Evolutionary conservation across 2,797 vertebrate genomes (phyloP), one percentile per base, ranked within the genome.

Genomic region (Coendou prehensilis): DNA sequence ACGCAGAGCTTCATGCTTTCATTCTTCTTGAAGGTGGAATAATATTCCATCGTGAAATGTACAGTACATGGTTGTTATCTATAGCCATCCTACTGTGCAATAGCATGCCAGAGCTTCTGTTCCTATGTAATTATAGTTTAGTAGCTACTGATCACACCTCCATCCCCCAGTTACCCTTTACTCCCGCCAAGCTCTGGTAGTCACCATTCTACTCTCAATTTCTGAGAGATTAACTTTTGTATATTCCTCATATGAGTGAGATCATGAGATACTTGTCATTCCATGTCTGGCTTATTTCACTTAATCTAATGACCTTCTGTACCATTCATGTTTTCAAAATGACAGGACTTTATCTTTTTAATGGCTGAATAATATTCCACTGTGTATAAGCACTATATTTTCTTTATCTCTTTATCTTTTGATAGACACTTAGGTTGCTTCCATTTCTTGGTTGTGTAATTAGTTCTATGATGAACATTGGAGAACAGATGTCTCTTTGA

Each of bases 341-440:
- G 71, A 59, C 30, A 76, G 10, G 28, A 26, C 23, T 50, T 78
- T 17, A 17, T 54, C 18, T 26, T 73, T 54, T 69, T 73, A 11
- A 18, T 26, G 56, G 37, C 45, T n/a, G n/a, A 30, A 33, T 17
- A 61, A 26, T 73, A n/a, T 18, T 61, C 22, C 7, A 3, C 2
- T 41, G 23, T 37, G 2, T 9, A 13, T 13, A 13, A 9, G 14
- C 3, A 37, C 10, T 2, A 3, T 26, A 30, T 0, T 52, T 22
- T 22, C 59, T 28, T 84, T 45, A 23, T 33, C 15, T 63, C 26
- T 54, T 10, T 8, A 6, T 37, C 63, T 37, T 10, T 4, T 47
- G 14, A 30, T 52, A 63, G 33, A 9, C 26, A 4, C 67, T 9
- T 50, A 41, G 18, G 1, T 30, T 61, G 45, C 26, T 93, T 52